Base-by-base conservation (phyloP, 30 jellyfish, hydroid and myxozoan genomes). In the Clytia hemisphaerica region DNA sequence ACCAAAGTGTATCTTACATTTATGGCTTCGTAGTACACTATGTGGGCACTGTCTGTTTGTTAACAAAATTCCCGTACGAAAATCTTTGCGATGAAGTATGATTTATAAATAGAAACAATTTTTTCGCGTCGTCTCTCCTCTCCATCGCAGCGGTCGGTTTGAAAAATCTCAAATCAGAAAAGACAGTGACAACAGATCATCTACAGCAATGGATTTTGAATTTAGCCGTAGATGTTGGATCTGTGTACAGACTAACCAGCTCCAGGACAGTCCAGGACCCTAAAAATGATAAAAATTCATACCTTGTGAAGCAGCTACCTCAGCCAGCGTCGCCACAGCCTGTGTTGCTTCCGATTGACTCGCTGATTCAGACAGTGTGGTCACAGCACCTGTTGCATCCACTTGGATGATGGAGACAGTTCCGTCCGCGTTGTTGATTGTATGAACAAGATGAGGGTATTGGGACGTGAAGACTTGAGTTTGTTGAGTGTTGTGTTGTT, bases 261-360 rank as follows among this genome's bases (percentile, higher is more conserved):
- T 40, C 10, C 16, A 10, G 14, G 10, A 40, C 53, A 40, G 53
- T 46, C 24, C 60, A 46, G 3, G 6, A 27, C 60, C 4, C 75
- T 4, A n/a, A n/a, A n/a, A n/a, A n/a, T 82, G 94, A 22, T 72
- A 71, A 12, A 82, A 72, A 78, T 63, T 67, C 68, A 72, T 88
- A 6, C 97, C 97, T 50, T 88, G 97, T 12, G 97, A 88, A 6
- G 96, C 96, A 1, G 97, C 97, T 10, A 88, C 97, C 36, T 88
- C 97, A 0, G 97, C 97, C 15, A 88, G 93, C 3, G 97, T 88
- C 6, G 97, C 97, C 4, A 88, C 97, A 9, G 97, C 97, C 57
- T 88, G 94, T 14, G 97, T 88, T 26, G 97, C 97, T 61, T 88
- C 97, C 2, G 97, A 65, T 58, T 88, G 97, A 9, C 83, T 76